These are phyloP conservation scores for Myrmecophaga tridactyla DNA, from an alignment of 2,113 vertebrate genomes.

Conservation along the genomic window DNA sequence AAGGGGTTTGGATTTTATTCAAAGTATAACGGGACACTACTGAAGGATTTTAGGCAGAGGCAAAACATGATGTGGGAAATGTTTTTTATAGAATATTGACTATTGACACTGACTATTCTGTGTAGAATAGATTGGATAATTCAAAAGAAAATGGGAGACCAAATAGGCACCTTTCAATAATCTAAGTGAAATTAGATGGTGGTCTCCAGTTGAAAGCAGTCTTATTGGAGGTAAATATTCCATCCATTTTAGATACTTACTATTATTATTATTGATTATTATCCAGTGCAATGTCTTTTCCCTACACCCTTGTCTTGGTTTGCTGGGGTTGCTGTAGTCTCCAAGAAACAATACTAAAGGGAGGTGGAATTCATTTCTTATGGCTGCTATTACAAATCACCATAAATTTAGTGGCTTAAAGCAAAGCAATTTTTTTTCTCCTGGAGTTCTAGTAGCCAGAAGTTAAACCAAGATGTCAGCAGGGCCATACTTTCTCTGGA, in stretches of 20 bases:
- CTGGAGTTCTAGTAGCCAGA: background rate
- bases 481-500: too few relatives aligned
- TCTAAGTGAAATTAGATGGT: background rate
- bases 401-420: background rate
- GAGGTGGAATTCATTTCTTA: background rate
- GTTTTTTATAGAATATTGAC: background rate
- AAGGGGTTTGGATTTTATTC: background rate
- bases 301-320: too few relatives aligned
- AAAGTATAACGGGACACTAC: background rate
- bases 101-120: background rate
- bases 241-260: background rate
- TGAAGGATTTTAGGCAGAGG: background rate
- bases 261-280: background rate
- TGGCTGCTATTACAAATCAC: background rate
- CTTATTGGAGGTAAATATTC: background rate
- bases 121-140: background rate
- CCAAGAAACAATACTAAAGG: background rate
- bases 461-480: background rate
- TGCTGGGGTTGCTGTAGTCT: background rate
- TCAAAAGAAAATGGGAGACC: background rate
- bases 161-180: background rate
- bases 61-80: background rate
- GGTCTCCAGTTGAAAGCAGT: background rate
- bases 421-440: background rate
- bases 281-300: background rate